phyloP scores from a whole-genome alignment of 53 echinoderm and acorn worm genomes.

The Apostichopus leukothele region DNA sequence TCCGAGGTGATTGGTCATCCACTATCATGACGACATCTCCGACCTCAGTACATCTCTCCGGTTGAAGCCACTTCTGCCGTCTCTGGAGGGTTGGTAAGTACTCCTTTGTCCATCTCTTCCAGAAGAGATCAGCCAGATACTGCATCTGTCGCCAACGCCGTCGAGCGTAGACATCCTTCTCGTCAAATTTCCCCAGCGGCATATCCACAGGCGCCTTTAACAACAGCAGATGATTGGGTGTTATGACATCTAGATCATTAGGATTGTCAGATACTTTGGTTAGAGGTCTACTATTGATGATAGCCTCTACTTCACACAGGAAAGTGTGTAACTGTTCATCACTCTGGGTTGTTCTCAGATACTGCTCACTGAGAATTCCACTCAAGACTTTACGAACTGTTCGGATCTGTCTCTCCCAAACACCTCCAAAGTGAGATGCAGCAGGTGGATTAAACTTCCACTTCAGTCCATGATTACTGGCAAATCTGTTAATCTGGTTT shows the following conservation, averaged over 20 bases:
- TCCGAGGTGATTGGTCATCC: too few species aligned
- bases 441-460: constrained; percentile 68
- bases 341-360: constrained; percentile 52
- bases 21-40: too few species aligned
- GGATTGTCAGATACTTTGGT: constrained; percentile 60
- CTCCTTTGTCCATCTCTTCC: constrained; percentile 54
- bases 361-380: constrained; percentile 60
- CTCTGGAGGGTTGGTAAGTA: too few species aligned
- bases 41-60: too few species aligned
- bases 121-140: too few species aligned
- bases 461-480: constrained; percentile 41
- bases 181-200: too few species aligned
- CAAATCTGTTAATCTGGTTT: constrained; percentile 36
- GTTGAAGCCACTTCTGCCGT: too few species aligned
- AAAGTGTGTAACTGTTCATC: constrained; percentile 66
- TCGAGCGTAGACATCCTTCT: too few species aligned
- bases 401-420: constrained; percentile 68
- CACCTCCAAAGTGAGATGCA: constrained; percentile 64
- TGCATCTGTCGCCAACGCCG: too few species aligned
- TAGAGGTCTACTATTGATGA: constrained; percentile 64
- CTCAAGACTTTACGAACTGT: constrained; percentile 57
- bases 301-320: constrained; percentile 63
- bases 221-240: constrained; percentile 50
- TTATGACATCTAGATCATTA: constrained; percentile 58
- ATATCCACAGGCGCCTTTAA: constrained; percentile 20